Percentiles rank a stretch among this genome's conserved stretches.
Conservation (phyloP, 2,888 invertebrate genomes). For the Spialia ferax region DNA sequence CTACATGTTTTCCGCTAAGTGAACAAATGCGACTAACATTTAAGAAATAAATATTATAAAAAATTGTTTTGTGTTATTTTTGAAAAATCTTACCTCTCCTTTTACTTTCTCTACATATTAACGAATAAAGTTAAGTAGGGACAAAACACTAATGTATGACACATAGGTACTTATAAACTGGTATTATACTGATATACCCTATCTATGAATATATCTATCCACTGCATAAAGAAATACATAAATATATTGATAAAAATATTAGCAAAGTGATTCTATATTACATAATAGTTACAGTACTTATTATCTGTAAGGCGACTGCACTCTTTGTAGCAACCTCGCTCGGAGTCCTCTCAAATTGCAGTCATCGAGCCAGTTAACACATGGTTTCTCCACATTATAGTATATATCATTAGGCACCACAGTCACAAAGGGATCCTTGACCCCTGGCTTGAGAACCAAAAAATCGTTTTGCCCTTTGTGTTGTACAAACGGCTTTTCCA, state of each 20-base stretch:
- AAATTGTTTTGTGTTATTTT: background rate
- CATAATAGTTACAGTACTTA: no score
- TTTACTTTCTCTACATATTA: no score
- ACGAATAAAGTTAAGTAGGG: no score
- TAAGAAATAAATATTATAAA: slow-evolving; percentile 51
- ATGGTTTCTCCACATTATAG: slow-evolving; percentile 68
- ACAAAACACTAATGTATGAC: no score
- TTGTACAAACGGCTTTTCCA: slow-evolving; percentile 60
- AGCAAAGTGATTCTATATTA: no score
- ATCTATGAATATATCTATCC: no score
- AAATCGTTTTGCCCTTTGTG: slow-evolving; percentile 64
- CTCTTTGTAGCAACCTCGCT: slow-evolving; percentile 55
- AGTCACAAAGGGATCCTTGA: slow-evolving; percentile 62
- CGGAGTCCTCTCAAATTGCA: slow-evolving; percentile 68
- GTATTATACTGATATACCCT: no score
- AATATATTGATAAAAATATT: no score
- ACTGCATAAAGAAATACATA: no score
- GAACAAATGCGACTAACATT: slow-evolving; percentile 69
- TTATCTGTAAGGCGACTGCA: slow-evolving; percentile 52
- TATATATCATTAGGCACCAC: slow-evolving; percentile 71
- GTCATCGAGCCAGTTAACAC: slow-evolving; percentile 76
- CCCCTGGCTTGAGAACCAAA: slow-evolving; percentile 59
- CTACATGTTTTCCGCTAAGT: slow-evolving; percentile 56
- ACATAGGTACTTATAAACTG: no score
- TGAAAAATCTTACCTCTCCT: background rate